phyloP scores from a whole-genome alignment of 1,140 invertebrate species.

The Pissodes strobi region DNA sequence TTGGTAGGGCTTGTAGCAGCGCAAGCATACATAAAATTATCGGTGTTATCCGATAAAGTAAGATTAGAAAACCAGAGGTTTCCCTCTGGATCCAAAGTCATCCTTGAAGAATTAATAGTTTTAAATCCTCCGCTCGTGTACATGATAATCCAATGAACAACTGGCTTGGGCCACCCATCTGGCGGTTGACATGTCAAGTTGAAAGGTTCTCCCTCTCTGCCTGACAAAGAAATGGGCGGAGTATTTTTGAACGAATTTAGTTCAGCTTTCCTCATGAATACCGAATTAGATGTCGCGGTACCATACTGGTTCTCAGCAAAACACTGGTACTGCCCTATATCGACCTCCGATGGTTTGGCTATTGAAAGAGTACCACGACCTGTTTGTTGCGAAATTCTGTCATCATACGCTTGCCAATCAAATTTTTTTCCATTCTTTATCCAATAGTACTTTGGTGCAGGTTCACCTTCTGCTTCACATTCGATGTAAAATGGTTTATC shows the following conservation, averaged over 20 bases:
- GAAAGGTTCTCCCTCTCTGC: constrained; percentile 85
- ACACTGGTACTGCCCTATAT: constrained; percentile 96
- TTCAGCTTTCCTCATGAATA: constrained; percentile 93
- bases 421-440: constrained; percentile 94
- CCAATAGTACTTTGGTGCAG: constrained; percentile 89
- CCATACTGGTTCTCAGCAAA: constrained; percentile 95
- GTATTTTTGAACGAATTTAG: constrained; percentile 87
- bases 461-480: constrained; percentile 92
- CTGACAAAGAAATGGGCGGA: constrained; percentile 64
- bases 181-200: constrained; percentile 87
- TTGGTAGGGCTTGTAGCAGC: constrained; percentile 85
- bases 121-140: constrained; percentile 76
- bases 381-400: constrained; percentile 90
- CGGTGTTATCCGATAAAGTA: constrained; percentile 78
- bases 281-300: constrained; percentile 90
- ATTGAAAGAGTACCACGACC: constrained; percentile 91
- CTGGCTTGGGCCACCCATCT: constrained; percentile 92
- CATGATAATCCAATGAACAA: constrained; percentile 91
- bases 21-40: constrained; percentile 86
- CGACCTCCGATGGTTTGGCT: constrained; percentile 84
- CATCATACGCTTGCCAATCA: constrained; percentile 87
- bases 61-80: constrained; percentile 94
- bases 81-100: constrained; percentile 92
- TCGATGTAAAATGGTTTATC: constrained; percentile 94
- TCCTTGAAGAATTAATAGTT: constrained; percentile 89